Percentiles rank a stretch among this genome's conserved stretches.
Evolutionary conservation across 2,113 vertebrate genomes (phyloP).

Genomic region (Ceyx cyanopectus): DNA sequence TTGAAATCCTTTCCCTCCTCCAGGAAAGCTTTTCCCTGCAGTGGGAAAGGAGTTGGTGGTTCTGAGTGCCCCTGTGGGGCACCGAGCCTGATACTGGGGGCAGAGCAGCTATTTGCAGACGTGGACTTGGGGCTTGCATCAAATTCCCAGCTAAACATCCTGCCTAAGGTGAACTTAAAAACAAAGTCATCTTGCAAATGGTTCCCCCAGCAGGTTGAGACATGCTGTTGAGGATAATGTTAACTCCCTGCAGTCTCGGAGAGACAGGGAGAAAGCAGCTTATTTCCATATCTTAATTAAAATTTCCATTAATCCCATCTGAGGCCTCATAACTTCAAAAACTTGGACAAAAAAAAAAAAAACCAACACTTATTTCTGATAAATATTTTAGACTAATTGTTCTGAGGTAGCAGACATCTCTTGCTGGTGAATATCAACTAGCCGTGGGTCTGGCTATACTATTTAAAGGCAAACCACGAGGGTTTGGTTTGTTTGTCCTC

Average conservation of each 20-base stretch:
- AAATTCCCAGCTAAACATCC: background rate
- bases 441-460: background rate
- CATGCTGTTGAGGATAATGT: conserved; percentile 60
- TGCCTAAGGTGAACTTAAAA: conserved; percentile 44
- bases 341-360: conserved; percentile 47
- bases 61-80: rapidly evolving
- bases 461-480: background rate
- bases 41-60: background rate
- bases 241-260: conserved; percentile 64
- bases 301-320: conserved; percentile 79
- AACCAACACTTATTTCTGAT: conserved; percentile 69
- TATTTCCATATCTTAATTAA: conserved; percentile 80
- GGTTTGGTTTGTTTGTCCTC: conserved; percentile 61
- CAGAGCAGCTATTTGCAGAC: background rate
- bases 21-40: background rate
- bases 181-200: conserved; percentile 53
- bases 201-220: conserved; percentile 59
- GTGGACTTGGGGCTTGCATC: background rate
- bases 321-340: conserved; percentile 74
- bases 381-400: conserved; percentile 75
- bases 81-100: rapidly evolving
- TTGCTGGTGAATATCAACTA: conserved; percentile 63
- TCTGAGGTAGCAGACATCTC: conserved; percentile 57
- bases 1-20: background rate
- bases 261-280: conserved; percentile 70